phyloP scores from a whole-genome alignment of 2,113 vertebrate genomes.

The Ranitomeya variabilis region DNA sequence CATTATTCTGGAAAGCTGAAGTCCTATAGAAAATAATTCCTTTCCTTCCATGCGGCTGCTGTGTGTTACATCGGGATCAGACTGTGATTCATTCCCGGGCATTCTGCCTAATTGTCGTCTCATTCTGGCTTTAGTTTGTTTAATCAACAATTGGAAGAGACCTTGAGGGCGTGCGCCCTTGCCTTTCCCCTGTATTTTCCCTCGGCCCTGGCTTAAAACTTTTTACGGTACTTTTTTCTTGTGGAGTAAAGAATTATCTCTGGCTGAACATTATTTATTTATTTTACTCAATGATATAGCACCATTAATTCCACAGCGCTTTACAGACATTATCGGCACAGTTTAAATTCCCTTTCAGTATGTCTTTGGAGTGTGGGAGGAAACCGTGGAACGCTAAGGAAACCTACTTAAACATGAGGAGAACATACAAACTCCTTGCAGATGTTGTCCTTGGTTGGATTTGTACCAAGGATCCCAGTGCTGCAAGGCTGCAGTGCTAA shows the following conservation, averaged over 20 bases:
- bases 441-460: too few relatives aligned
- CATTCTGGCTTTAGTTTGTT: conserved; percentile 50
- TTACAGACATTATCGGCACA: too few relatives aligned
- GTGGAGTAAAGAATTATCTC: not conserved
- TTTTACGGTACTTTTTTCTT: not conserved
- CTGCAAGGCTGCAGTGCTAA: too few relatives aligned
- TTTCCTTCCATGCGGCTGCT: not conserved
- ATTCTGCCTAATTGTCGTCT: conserved; percentile 37
- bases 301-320: too few relatives aligned
- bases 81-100: conserved; percentile 45
- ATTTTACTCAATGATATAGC: too few relatives aligned
- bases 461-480: too few relatives aligned
- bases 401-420: too few relatives aligned
- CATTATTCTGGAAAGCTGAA: not conserved
- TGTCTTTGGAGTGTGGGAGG: too few relatives aligned
- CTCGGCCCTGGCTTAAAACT: not conserved
- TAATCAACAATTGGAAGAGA: conserved; percentile 49
- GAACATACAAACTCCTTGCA: too few relatives aligned
- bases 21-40: not conserved
- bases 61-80: conserved; percentile 18
- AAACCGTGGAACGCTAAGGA: too few relatives aligned
- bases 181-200: not conserved
- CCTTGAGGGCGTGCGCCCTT: not conserved
- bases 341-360: too few relatives aligned
- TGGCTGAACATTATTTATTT: not conserved